Conservation (phyloP, 1,140 invertebrate species). For the Octopus sinensis region DNA sequence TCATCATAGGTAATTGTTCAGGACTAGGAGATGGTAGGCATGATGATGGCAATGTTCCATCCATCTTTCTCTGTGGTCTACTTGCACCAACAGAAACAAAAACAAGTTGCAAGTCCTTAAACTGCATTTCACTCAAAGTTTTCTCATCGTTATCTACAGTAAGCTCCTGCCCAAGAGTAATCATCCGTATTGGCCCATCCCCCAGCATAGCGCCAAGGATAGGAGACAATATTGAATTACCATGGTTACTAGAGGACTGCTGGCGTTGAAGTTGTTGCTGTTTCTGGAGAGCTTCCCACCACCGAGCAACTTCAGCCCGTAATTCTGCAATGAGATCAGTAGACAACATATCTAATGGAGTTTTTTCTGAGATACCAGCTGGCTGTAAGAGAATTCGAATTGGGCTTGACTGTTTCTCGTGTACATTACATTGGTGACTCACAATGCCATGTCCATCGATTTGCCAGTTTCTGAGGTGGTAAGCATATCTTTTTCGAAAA, state of each 20-base stretch:
- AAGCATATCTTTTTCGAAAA: conserved; percentile 72
- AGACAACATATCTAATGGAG: conserved; percentile 64
- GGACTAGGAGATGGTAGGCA: conserved; percentile 68
- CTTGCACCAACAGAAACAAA: conserved; percentile 83
- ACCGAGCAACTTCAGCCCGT: conserved; percentile 86
- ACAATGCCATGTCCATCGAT: conserved; percentile 75
- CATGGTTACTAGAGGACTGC: conserved; percentile 33
- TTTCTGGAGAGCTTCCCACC: conserved; percentile 72
- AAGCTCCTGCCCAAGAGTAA: conserved; percentile 88
- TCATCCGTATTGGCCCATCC: conserved; percentile 83
- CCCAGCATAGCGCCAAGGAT: conserved; percentile 60
- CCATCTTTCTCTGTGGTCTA: conserved; percentile 67
- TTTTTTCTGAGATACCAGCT: conserved; percentile 71
- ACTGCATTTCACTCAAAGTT: conserved; percentile 81
- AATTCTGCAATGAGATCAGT: conserved; percentile 85
- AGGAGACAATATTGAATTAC: conserved; percentile 47
- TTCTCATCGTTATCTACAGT: conserved; percentile 91
- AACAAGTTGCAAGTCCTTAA: conserved; percentile 82
- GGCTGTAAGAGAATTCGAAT: conserved; percentile 79
- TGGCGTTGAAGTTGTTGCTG: conserved; percentile 46
- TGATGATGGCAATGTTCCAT: conserved; percentile 49
- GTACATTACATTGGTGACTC: conserved; percentile 65
- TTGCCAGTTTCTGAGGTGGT: conserved; percentile 62
- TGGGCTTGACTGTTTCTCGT: conserved; percentile 62
- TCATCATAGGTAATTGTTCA: conserved; percentile 77